These are phyloP conservation scores for Salvelinus namaycush DNA, from an alignment of 2,113 vertebrate genomes.

Conservation along the genomic window DNA sequence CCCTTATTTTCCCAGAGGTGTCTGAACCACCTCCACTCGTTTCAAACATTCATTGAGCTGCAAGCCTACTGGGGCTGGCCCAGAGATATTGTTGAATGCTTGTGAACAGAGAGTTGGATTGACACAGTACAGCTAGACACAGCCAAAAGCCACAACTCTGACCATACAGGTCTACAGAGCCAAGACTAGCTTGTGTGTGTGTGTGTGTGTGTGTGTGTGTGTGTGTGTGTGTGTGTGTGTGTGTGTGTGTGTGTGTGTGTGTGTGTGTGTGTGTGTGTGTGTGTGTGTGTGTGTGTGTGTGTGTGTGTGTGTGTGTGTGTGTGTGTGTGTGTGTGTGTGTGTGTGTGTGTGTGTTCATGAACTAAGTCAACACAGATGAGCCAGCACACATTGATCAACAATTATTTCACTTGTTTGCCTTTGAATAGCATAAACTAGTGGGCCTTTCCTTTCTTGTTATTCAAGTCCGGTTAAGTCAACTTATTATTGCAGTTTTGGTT, in stretches of 20 bases:
- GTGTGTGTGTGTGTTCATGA: not conserved
- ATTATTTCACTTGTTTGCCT: constrained; percentile 33
- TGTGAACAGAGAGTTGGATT: constrained; percentile 53
- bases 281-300: constrained; percentile 10
- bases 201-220: not conserved
- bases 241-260: not conserved
- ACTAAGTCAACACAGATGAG: constrained; percentile 19
- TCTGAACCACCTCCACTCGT: constrained; percentile 60
- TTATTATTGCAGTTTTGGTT: constrained; percentile 52
- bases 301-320: not conserved
- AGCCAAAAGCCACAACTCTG: constrained; percentile 63
- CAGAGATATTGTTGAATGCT: constrained; percentile 75
- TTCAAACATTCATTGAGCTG: constrained; percentile 76
- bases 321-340: not conserved
- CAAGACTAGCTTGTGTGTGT: constrained; percentile 23
- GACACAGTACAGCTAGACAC: constrained; percentile 59
- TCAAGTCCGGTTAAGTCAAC: constrained; percentile 40
- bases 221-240: not conserved
- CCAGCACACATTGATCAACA: constrained; percentile 44
- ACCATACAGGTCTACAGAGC: constrained; percentile 42
- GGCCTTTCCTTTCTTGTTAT: constrained; percentile 38
- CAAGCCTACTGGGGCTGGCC: constrained; percentile 42
- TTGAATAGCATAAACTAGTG: constrained; percentile 14
- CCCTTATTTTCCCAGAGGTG: constrained; percentile 47
- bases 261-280: constrained; percentile 8